Evolutionary conservation across 1,140 invertebrate species (phyloP).

Genomic region (Gerris buenoi): DNA sequence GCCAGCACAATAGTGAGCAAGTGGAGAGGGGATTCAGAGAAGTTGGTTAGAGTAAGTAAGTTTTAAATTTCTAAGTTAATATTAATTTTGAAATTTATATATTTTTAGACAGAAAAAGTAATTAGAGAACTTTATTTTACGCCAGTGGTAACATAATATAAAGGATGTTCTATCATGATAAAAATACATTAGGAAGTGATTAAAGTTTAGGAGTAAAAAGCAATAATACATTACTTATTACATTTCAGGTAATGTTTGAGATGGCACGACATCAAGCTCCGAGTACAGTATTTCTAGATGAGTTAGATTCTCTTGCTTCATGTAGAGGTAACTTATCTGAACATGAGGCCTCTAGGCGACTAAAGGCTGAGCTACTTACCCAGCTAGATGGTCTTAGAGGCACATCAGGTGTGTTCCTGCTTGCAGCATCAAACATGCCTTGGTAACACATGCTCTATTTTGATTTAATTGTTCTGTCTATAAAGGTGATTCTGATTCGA

Average conservation of each 20-base stretch:
- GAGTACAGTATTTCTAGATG: conserved; percentile 90
- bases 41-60: conserved; percentile 59
- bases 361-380: conserved; percentile 83
- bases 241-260: conserved; percentile 69
- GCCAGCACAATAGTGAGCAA: conserved; percentile 78
- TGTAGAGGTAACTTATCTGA: conserved; percentile 51
- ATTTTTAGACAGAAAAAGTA: too few relatives aligned
- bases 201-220: too few relatives aligned
- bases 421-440: conserved; percentile 81
- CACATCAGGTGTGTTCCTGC: conserved; percentile 54
- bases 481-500: background rate
- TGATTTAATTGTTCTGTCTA: background rate
- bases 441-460: conserved; percentile 41
- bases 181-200: too few relatives aligned
- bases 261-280: conserved; percentile 81
- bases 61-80: too few relatives aligned
- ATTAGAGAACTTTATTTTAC: too few relatives aligned
- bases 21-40: conserved; percentile 90
- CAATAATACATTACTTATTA: too few relatives aligned
- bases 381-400: conserved; percentile 69
- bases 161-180: too few relatives aligned
- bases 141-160: too few relatives aligned
- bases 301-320: conserved; percentile 79
- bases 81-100: too few relatives aligned
- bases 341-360: conserved; percentile 79